Percentiles rank a stretch among this genome's conserved stretches.
phyloP scores from a whole-genome alignment of 2,888 invertebrate species.

The Orchesella flavescens region DNA sequence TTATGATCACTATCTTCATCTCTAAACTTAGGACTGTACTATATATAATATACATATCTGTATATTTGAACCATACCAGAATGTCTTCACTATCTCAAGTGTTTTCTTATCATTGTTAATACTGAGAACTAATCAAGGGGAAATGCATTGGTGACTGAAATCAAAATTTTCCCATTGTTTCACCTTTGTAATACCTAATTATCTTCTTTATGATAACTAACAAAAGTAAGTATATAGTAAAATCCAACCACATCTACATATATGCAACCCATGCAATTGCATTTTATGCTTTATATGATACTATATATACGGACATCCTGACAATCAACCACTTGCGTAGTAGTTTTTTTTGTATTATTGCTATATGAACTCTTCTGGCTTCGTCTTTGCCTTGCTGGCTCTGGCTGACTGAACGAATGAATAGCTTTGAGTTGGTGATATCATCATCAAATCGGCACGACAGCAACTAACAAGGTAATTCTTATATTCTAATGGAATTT shows the following conservation, averaged over 20 bases:
- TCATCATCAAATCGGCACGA: not conserved
- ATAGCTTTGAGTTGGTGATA: too few relatives aligned
- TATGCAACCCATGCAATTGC: not conserved
- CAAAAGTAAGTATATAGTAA: not conserved
- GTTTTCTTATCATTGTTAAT: conserved; percentile 9
- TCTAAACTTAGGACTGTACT: not conserved
- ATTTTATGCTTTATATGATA: not conserved
- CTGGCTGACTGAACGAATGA: not conserved
- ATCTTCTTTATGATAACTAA: conserved; percentile 4
- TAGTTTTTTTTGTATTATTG: not conserved
- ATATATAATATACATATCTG: too few relatives aligned
- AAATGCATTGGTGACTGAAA: conserved; percentile 34
- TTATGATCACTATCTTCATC: conserved; percentile 15
- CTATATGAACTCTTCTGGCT: too few relatives aligned
- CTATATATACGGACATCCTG: conserved; percentile 15
- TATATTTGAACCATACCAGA: too few relatives aligned
- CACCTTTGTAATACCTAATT: conserved; percentile 30
- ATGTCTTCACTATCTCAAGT: not conserved
- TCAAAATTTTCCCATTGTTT: conserved; percentile 56
- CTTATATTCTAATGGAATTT: not conserved
- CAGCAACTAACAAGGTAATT: conserved; percentile 1
- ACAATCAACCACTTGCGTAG: not conserved
- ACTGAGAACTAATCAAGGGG: conserved; percentile 49
- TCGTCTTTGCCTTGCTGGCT: too few relatives aligned
- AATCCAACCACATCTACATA: not conserved